Evolutionary conservation across 2,797 vertebrate species (phyloP).

Genomic region (Melopsittacus undulatus): DNA sequence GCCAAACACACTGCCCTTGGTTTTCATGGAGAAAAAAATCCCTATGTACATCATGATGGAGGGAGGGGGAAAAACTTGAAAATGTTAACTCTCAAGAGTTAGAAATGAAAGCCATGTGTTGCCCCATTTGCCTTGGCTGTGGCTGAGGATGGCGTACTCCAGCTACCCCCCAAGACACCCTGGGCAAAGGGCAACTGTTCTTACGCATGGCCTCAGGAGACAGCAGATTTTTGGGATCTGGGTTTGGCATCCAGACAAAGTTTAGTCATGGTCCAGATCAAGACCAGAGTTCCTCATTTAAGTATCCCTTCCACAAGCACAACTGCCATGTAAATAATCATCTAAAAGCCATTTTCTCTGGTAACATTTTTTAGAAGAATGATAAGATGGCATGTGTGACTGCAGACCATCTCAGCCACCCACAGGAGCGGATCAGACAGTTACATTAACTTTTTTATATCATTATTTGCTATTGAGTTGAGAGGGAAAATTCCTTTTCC

Average conservation of each 20-base stretch:
- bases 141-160: neutral
- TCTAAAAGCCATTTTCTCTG: neutral
- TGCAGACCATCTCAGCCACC: neutral
- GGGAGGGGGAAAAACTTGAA: neutral
- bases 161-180: neutral
- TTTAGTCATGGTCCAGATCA: neutral
- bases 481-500: slow-evolving; percentile 4
- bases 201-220: rapidly evolving
- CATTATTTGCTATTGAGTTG: neutral
- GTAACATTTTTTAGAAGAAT: slow-evolving; percentile 28
- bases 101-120: neutral
- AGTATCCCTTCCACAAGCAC: neutral
- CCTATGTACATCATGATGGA: neutral
- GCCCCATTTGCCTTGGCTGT: rapidly evolving
- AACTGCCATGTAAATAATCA: neutral
- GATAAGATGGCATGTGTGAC: slow-evolving; percentile 4
- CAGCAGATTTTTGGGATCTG: neutral
- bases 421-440: neutral
- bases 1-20: neutral
- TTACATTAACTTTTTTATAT: neutral
- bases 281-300: neutral
- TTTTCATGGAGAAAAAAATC: neutral
- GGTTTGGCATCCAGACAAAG: neutral
- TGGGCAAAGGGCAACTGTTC: neutral
- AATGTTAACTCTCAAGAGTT: neutral